A percentile compares a stretch with the other conserved stretches of the same genome.
phyloP scores from a whole-genome alignment of 1,140 invertebrate genomes.

The Zaprionus davidi region DNA sequence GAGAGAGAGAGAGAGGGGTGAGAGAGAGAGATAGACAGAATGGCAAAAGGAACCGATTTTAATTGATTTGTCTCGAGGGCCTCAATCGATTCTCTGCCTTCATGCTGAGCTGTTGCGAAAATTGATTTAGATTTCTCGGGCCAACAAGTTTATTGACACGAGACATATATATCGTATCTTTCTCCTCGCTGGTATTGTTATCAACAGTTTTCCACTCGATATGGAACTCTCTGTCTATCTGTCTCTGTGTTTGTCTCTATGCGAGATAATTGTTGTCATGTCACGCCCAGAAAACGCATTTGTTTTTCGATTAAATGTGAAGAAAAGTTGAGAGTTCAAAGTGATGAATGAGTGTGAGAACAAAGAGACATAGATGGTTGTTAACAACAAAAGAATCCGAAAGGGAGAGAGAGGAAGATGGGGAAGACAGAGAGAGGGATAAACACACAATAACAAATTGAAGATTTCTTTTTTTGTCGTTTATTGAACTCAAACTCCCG shows the following conservation, averaged over 20 bases:
- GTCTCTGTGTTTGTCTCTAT: constrained; percentile 30
- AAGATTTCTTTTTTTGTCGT: constrained; percentile 30
- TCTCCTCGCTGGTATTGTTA: constrained; percentile 9
- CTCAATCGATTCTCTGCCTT: constrained; percentile 50
- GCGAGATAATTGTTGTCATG: constrained; percentile 24
- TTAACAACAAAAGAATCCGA: constrained; percentile 33
- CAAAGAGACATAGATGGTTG: constrained; percentile 36
- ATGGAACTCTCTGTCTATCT: constrained; percentile 6
- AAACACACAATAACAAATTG: constrained; percentile 52
- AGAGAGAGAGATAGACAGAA: constrained; percentile 3
- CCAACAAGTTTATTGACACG: constrained; percentile 76
- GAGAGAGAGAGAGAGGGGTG: not conserved
- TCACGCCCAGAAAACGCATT: constrained; percentile 40
- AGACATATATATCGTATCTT: constrained; percentile 37
- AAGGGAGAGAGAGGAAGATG: too few species aligned
- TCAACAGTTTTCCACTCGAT: constrained; percentile 66
- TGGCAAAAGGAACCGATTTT: constrained; percentile 37
- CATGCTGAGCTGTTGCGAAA: constrained; percentile 43
- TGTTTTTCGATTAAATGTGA: constrained; percentile 58
- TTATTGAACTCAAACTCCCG: constrained; percentile 46
- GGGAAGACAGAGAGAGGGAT: not conserved
- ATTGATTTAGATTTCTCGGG: constrained; percentile 71
- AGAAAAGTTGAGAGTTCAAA: constrained; percentile 72
- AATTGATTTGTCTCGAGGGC: constrained; percentile 74
- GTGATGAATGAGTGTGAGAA: constrained; percentile 49